Evolutionary conservation across 2,113 vertebrate species (phyloP).

Genomic region (Prunella himalayana): DNA sequence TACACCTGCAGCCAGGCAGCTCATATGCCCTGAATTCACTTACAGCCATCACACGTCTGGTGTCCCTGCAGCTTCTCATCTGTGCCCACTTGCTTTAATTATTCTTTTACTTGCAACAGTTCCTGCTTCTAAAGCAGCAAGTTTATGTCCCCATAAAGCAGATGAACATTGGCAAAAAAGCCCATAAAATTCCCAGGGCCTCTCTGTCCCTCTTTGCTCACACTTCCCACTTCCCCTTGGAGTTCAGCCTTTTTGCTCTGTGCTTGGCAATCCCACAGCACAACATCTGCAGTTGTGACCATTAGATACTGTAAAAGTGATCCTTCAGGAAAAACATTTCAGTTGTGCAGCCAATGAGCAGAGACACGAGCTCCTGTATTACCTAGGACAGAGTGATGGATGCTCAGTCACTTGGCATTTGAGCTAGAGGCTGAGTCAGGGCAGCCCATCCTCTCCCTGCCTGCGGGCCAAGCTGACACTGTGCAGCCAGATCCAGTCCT

Average conservation of each 20-base stretch:
- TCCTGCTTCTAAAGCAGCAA: neutral
- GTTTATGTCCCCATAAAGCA: neutral
- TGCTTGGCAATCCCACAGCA: neutral
- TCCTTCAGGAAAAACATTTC: neutral
- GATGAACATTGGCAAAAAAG: neutral
- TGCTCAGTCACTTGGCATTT: neutral
- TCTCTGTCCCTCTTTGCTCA: neutral
- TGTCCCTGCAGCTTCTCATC: neutral
- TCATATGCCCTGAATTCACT: neutral
- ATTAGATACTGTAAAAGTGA: rapidly evolving
- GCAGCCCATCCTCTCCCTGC: neutral
- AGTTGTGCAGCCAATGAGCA: neutral
- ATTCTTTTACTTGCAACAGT: neutral
- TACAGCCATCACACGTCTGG: neutral
- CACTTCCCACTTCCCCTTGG: rapidly evolving
- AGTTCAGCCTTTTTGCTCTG: neutral
- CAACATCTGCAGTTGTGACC: neutral
- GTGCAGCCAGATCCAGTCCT: neutral
- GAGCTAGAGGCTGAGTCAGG: neutral
- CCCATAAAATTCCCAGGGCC: neutral
- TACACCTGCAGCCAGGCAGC: neutral
- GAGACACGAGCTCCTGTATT: neutral
- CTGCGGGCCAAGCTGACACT: neutral
- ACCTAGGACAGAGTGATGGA: neutral
- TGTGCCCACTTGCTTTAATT: neutral